Base-by-base conservation (phyloP, 2,797 vertebrate genomes). In the Darevskia mixta region DNA sequence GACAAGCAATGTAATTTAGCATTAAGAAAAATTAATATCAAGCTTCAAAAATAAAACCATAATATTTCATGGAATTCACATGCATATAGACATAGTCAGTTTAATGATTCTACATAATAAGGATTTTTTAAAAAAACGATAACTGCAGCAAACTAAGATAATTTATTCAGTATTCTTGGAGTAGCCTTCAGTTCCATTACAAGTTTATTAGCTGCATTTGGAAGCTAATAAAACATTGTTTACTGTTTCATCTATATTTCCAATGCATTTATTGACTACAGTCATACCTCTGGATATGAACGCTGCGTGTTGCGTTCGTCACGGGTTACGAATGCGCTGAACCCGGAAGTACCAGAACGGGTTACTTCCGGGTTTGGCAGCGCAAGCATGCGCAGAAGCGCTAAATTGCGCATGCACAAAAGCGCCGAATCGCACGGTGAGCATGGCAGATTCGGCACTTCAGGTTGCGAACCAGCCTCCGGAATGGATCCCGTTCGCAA, bases 1-100 rank as follows among this genome's bases (percentile, higher is more conserved):
- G 15, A 91, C 72, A 1, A 95, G 9, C 93, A 38, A 83, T 0
- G 81, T 72, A 91, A 86, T 64, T 88, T 66, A 87, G 4, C 79
- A 83, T 69, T 64, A 25, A 81, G 27, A 6, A 85, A 3, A 89
- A 77, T 73, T 0, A 8, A 15, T 41, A 87, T 78, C 49, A 55
- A 76, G 9, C 15, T 13, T 81, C 20, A 64, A 64, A 41, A 82
- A 18, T 38, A 41, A 87, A 66, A 35, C 7, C 29, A 0, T 9
- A 79, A 15, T 41, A 80, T 8, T 80, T 84, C 20, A 71, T 15
- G 27, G 5, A 85, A 76, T 45, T 87, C 71, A 66, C 35, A 83
- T 80, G 27, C 29, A 90, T 29, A 2, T 49, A 61, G 49, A 4
- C 49, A 55, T 58, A 32, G 3, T 8, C 41, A 67, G 43, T n/a